Evolutionary conservation across 1,140 invertebrate genomes (phyloP), one percentile per base, ranked within the genome.

Genomic region (Coelopa frigida): DNA sequence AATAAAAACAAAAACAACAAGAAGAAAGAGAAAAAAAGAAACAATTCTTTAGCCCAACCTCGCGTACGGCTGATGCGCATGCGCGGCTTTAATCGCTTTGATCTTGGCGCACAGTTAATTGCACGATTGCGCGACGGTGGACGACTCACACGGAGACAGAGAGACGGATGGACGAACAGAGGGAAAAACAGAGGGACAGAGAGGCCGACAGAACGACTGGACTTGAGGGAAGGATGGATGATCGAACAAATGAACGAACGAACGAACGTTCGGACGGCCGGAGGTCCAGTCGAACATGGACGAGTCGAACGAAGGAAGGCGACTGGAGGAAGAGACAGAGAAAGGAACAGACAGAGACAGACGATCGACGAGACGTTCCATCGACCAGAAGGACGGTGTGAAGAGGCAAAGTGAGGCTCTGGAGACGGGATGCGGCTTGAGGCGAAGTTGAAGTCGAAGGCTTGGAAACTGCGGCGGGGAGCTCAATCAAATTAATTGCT

Each of bases 91-190:
- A 64, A 63, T 64, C 61, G 61, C 59, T 65, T 65, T 65, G 61
- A 65, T 65, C 61, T 65, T 64, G 56, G 56, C 54, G 54, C 33
- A 59, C 47, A 65, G 61, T 65, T 64, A 65, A 65, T 65, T 65
- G 61, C 61, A 64, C 55, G 61, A 59, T 61, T 61, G 61, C 61
- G 51, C 52, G 33, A 50, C 49, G 49, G 46, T 50, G 38, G 36
- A 20, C 39, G 33, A 26, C 39, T 24, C 17, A 20, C 20, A 20
- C 45, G 37, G 53, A n/a, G n/a, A n/a, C 48, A 47, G 49, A 48
- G 43, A 27, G n/a, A 17, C 21, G 11, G 17, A 37, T 15, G 31
- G 26, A 22, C 27, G n/a, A 24, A 15, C 2, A 41, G 38, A 49
- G 32, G 3, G 20, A 11, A 17, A 46, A 14, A 29, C 23, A 29